Evolutionary conservation across 2,888 invertebrate species (phyloP), one percentile per base, ranked within the genome.

Genomic region (Trissoscelio sp.): DNA sequence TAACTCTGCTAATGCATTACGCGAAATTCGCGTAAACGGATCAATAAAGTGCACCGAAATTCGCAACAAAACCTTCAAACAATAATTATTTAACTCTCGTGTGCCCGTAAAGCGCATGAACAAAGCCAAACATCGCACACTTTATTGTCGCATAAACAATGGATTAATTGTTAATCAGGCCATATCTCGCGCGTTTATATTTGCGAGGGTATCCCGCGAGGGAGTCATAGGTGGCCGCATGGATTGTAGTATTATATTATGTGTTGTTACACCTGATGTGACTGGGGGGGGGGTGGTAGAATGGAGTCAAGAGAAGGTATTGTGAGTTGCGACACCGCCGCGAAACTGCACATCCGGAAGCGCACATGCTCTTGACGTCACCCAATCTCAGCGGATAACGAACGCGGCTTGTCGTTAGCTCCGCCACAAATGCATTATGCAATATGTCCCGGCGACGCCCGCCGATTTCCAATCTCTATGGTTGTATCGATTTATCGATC

Each of bases 301-400:
- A n/a, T n/a, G n/a, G n/a, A n/a, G n/a, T n/a, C n/a, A n/a, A n/a
- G n/a, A n/a, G n/a, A n/a, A n/a, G 66, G 24, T 11, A 16, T 24
- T 37, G 66, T 20, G 22, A 62, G 18, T 51, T 11, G 57, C 31
- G 34, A 44, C 39, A 18, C 20, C 37, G 37, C 48, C 42, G 53
- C 42, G 51, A 64, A 64, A 46, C 31, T 53, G 39, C 42, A 64
- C 34, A 62, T 44, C 73, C 73, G 73, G 51, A 73, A 55, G 62
- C 53, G 39, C 55, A 66, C 66, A 74, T 58, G 67, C 64, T 67
- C 60, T 28, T 51, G 58, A 67, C 67, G 67, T 57, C 67, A 69
- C 16, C 67, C 75, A 77, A 77, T 69, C 67, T 69, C 60, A 20
- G 14, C 53, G 48, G 66, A 58, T 75, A 75, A 77, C 67, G 60